Evolutionary conservation across 2,113 vertebrate species (phyloP).

Genomic region (Lasiurus borealis): DNA sequence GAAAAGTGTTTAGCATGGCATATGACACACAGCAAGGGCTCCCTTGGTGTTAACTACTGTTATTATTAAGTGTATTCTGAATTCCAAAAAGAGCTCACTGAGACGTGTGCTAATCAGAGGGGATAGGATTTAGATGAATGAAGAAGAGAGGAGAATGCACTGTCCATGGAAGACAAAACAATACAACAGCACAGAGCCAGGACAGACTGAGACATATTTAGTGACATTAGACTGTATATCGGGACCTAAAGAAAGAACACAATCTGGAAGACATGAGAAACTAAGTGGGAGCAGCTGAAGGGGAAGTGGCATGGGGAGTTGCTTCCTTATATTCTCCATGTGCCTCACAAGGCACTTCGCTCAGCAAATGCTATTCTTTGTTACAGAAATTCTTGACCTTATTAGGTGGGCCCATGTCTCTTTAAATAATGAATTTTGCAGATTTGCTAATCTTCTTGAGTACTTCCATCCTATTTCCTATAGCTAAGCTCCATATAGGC

Average conservation of each 20-base stretch:
- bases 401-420: background rate
- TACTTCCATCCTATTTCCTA: background rate
- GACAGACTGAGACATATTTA: background rate
- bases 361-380: background rate
- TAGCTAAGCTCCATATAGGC: background rate
- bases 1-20: background rate
- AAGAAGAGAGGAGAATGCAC: background rate
- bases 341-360: rapidly evolving
- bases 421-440: background rate
- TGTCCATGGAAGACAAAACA: background rate
- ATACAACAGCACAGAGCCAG: background rate
- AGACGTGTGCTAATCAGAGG: background rate
- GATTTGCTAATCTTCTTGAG: background rate
- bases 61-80: background rate
- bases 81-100: background rate
- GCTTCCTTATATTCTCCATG: rapidly evolving
- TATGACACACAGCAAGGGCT: rapidly evolving
- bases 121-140: background rate
- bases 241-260: background rate
- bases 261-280: background rate
- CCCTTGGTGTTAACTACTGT: too few relatives aligned
- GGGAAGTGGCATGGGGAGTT: background rate
- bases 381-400: background rate
- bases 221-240: rapidly evolving
- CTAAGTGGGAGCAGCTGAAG: background rate